phyloP scores from a whole-genome alignment of 2,797 vertebrate genomes.

The Poeciliopsis paucimaculata region DNA sequence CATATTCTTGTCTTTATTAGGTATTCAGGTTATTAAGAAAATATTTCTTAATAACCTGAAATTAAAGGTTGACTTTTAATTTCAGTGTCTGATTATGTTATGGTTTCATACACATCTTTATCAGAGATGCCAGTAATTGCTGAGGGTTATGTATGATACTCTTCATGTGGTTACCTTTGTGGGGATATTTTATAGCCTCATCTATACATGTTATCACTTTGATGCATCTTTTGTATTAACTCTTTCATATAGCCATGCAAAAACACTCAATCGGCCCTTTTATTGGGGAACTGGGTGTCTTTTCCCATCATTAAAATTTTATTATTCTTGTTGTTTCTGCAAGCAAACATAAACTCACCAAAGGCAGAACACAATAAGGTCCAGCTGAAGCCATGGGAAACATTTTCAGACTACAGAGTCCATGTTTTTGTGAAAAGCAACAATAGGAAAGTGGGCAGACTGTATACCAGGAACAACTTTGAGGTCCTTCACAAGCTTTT shows the following conservation, averaged over 20 bases:
- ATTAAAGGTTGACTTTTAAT: background rate
- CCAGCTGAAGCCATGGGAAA: slow-evolving; percentile 35
- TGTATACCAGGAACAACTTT: slow-evolving; percentile 7
- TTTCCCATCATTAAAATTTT: slow-evolving; percentile 9
- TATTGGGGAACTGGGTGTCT: background rate
- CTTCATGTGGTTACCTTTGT: slow-evolving; percentile 11
- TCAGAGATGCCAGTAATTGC: background rate
- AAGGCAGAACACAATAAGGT: slow-evolving; percentile 10
- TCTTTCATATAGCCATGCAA: background rate
- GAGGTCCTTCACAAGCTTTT: slow-evolving; percentile 19
- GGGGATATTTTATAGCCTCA: background rate
- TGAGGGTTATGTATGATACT: background rate
- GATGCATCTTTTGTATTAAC: background rate
- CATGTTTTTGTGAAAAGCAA: slow-evolving; percentile 21
- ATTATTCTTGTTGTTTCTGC: background rate
- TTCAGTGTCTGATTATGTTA: background rate
- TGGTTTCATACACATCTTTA: background rate
- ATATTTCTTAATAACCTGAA: background rate
- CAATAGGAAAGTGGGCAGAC: slow-evolving; percentile 8
- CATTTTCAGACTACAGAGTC: slow-evolving; percentile 20
- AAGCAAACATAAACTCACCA: slow-evolving; percentile 14
- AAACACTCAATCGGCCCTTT: slow-evolving; percentile 3
- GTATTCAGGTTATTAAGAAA: too few relatives aligned
- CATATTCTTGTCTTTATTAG: background rate
- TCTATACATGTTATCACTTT: slow-evolving; percentile 10